Conservation (phyloP, 2,113 vertebrate genomes). For the Python bivittatus region DNA sequence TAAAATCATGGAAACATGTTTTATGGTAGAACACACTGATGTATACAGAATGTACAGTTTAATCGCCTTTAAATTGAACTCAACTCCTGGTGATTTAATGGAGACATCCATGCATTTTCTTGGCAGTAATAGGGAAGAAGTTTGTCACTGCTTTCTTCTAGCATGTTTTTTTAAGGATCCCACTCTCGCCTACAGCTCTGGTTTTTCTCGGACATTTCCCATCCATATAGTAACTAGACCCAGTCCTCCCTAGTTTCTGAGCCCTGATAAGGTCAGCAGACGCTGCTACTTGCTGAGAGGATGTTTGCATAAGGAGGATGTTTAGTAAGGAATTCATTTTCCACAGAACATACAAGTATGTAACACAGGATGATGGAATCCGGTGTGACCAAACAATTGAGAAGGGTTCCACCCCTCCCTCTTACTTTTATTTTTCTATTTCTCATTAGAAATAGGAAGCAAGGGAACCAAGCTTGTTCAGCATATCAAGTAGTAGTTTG, state of each 20-base stretch:
- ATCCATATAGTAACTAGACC: not conserved
- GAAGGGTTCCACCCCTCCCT: not conserved
- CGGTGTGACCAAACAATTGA: not conserved
- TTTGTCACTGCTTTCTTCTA: not conserved
- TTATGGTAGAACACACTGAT: not conserved
- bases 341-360: not conserved
- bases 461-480: not conserved
- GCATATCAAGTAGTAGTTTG: not conserved
- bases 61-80: not conserved
- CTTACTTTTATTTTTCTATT: not conserved
- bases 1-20: no score
- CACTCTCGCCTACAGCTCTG: not conserved
- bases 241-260: not conserved
- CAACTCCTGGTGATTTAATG: not conserved
- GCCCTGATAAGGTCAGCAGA: not conserved
- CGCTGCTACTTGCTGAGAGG: not conserved
- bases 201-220: not conserved
- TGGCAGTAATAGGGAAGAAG: not conserved
- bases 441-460: not conserved
- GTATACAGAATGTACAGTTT: not conserved
- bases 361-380: not conserved
- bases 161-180: not conserved
- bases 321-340: not conserved
- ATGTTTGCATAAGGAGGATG: not conserved
- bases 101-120: not conserved